Evolutionary conservation across 2,797 vertebrate species (phyloP), one percentile per base, ranked within the genome.

Genomic region (Acridotheres tristis): DNA sequence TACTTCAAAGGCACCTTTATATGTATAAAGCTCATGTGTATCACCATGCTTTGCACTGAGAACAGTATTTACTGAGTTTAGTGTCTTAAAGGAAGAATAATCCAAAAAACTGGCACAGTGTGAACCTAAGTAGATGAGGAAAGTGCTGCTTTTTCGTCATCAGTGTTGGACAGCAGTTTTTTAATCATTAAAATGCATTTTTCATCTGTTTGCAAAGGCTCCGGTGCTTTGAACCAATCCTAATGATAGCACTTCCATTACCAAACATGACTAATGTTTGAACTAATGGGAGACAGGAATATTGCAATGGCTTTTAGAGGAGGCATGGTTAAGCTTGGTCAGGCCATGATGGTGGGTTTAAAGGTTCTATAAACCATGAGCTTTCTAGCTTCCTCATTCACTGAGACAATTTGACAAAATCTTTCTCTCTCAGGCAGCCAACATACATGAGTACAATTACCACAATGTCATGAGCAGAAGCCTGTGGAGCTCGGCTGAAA

Each of bases 261-360:
- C 21, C 20, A 74, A 50, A 86, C 1, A 11, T 30, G 36, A 81
- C 40, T 55, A 26, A n/a, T 19, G 7, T 23, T 91, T 47, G 34
- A 85, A 0, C 0, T 45, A 57, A 74, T 7, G 23, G 8, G 25
- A 92, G 27, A 50, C 7, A 73, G 53, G 25, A 66, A 66, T 66
- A 58, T 14, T 61, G 47, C 13, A 59, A 62, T 32, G 29, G n/a
- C 26, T 77, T 88, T 90, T 74, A 80, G 9, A 54, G 6, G 48
- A 32, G n/a, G 7, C 36, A 57, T 16, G 16, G 25, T 27, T 61
- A 47, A 87, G 47, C 10, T 57, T 43, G 73, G 45, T 54, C 29
- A 76, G 32, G 36, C 34, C 32, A 9, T 0, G 0, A 4, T 11
- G 40, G 11, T 21, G 12, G 30, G 6, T 61, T 32, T 67, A 58